Conservation (phyloP, 2,113 vertebrate species). For the Hyla sarda region DNA sequence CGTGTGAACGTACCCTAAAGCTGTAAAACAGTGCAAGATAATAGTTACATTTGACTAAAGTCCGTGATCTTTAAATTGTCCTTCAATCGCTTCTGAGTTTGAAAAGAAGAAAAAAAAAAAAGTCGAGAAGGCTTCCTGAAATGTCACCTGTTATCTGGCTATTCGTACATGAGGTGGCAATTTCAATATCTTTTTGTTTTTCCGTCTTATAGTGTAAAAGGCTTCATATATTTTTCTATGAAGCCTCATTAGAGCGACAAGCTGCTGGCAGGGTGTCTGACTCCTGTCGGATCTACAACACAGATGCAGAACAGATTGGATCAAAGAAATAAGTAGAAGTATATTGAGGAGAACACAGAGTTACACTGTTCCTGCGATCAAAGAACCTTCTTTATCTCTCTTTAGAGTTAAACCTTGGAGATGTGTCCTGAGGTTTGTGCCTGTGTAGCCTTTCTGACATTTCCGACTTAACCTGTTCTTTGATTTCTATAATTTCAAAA, state of each 20-base stretch:
- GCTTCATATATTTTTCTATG: slow-evolving; percentile 47
- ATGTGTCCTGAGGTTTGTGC: background rate
- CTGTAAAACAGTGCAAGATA: no score
- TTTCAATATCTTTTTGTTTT: slow-evolving; percentile 5
- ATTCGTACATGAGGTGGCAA: background rate
- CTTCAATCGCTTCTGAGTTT: no score
- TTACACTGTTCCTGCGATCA: slow-evolving; percentile 21
- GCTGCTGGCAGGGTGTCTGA: slow-evolving; percentile 51
- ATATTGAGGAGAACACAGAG: slow-evolving; percentile 19
- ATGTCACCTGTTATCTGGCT: slow-evolving; percentile 2
- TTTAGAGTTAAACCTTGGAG: slow-evolving; percentile 14
- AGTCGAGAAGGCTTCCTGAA: background rate
- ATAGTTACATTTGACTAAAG: no score
- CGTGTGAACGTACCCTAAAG: no score
- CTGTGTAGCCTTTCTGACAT: background rate
- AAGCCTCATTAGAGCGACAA: slow-evolving; percentile 52
- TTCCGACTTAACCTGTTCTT: slow-evolving; percentile 12
- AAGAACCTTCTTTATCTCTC: slow-evolving; percentile 38
- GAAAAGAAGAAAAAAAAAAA: background rate
- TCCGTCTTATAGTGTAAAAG: slow-evolving; percentile 23
- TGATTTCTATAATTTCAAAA: background rate
- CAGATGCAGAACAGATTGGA: slow-evolving; percentile 54
- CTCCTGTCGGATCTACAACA: slow-evolving; percentile 47
- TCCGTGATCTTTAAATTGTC: no score
- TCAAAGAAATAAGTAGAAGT: slow-evolving; percentile 49